Percentiles rank a stretch among this genome's conserved stretches.
phyloP scores from a whole-genome alignment of 2,888 invertebrate species.

The Melangyna quadrimaculata region DNA sequence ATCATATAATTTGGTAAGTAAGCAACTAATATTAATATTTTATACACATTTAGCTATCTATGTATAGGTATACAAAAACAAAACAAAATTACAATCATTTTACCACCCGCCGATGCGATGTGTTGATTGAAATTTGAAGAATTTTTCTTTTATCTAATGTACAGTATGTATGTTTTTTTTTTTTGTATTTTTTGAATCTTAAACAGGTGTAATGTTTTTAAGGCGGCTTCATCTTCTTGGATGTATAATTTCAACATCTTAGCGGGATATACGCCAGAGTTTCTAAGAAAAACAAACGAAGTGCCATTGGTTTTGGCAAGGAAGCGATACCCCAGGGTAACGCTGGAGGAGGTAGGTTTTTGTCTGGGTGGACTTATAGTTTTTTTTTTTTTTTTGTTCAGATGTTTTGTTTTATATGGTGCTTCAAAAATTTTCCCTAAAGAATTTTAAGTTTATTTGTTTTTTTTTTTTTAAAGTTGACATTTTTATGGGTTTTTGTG shows the following conservation, averaged over 20 bases:
- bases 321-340: conserved; percentile 89
- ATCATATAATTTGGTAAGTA: conserved; percentile 89
- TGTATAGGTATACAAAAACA: too few species aligned
- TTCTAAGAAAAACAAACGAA: conserved; percentile 88
- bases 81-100: neutral
- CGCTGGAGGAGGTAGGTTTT: conserved; percentile 83
- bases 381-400: neutral
- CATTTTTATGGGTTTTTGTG: conserved; percentile 43
- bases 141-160: neutral
- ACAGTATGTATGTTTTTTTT: neutral
- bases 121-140: conserved; percentile 36
- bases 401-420: neutral
- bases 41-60: too few species aligned
- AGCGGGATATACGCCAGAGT: conserved; percentile 90
- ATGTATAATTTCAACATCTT: conserved; percentile 94
- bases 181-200: conserved; percentile 63
- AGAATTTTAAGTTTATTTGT: conserved; percentile 19
- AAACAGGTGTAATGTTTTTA: conserved; percentile 89
- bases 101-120: conserved; percentile 12
- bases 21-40: conserved; percentile 3
- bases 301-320: conserved; percentile 90
- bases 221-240: conserved; percentile 94
- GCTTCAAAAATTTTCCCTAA: neutral
- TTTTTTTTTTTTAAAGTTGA: conserved; percentile 21
- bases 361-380: neutral